phyloP scores from a whole-genome alignment of 2,113 vertebrate species.

The Cololabis saira region DNA sequence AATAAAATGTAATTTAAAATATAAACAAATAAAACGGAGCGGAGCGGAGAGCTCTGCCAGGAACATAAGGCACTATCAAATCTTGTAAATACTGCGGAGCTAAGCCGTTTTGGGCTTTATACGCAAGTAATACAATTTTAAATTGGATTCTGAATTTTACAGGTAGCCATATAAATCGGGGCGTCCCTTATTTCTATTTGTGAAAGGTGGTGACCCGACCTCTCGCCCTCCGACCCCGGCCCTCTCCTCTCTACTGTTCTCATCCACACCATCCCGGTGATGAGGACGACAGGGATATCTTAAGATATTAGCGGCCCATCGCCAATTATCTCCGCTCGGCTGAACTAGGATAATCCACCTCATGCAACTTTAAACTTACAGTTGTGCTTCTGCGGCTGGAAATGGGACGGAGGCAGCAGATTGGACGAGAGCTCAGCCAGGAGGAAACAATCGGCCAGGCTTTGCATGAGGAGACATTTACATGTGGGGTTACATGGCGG shows the following conservation, averaged over 20 bases:
- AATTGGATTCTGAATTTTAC: too few species aligned
- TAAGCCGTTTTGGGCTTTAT: too few species aligned
- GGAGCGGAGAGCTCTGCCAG: too few species aligned
- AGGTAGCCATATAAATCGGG: too few species aligned
- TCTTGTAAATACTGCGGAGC: too few species aligned
- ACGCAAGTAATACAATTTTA: too few species aligned
- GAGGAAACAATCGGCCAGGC: slow-evolving; percentile 53
- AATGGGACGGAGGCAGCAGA: slow-evolving; percentile 55
- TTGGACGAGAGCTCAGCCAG: slow-evolving; percentile 47
- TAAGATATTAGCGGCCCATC: slow-evolving; percentile 40
- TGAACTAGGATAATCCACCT: slow-evolving; percentile 69
- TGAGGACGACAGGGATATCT: slow-evolving; percentile 33
- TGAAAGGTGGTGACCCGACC: too few species aligned
- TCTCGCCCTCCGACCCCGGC: not conserved
- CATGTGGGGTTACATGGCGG: slow-evolving; percentile 6
- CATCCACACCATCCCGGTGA: slow-evolving; percentile 21
- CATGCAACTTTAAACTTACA: slow-evolving; percentile 77
- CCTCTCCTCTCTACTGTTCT: slow-evolving; percentile 15
- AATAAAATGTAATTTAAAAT: too few species aligned
- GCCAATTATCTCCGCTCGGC: slow-evolving; percentile 56
- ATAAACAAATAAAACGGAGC: too few species aligned
- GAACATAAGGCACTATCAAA: too few species aligned
- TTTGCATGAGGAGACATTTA: slow-evolving; percentile 37
- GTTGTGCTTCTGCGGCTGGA: slow-evolving; percentile 59
- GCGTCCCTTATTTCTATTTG: not conserved